Conservation (phyloP, 2,888 invertebrate genomes). For the Leptinotarsa haldemani region DNA sequence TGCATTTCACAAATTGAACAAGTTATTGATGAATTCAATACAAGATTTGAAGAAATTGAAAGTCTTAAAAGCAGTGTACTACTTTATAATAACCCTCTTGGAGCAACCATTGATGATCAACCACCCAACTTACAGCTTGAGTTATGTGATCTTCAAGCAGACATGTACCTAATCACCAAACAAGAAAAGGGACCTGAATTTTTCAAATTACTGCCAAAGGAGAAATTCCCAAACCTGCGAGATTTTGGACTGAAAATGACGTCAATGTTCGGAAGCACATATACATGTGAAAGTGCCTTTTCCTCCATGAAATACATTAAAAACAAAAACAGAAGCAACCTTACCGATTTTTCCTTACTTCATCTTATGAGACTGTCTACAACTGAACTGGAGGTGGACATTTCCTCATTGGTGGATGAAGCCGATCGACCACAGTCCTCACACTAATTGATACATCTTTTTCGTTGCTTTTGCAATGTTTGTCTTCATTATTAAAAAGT, state of each 20-base stretch:
- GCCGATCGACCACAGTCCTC: no score
- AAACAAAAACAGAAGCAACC: not conserved
- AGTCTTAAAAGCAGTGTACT: conserved; percentile 10
- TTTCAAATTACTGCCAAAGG: conserved; percentile 1
- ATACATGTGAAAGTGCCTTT: conserved; percentile 13
- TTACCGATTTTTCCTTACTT: not conserved
- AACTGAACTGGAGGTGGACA: no score
- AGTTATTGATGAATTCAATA: conserved; percentile 16
- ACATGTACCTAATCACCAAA: conserved; percentile 1
- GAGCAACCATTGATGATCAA: conserved; percentile 11
- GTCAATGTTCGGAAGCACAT: conserved; percentile 19
- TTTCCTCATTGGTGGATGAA: no score
- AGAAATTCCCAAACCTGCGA: not conserved
- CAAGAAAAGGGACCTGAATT: not conserved
- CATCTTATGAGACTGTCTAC: no score
- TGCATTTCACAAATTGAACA: conserved; percentile 19
- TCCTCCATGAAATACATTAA: not conserved
- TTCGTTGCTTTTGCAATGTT: no score
- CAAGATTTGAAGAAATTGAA: conserved; percentile 8
- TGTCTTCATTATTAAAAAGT: no score
- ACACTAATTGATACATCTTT: no score
- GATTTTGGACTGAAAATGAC: not conserved
- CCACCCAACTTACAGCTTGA: conserved; percentile 7
- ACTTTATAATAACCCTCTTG: conserved; percentile 16
- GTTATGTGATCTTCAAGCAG: conserved; percentile 4